Conservation (phyloP, 2,113 vertebrate species). For the Piprites chloris region DNA sequence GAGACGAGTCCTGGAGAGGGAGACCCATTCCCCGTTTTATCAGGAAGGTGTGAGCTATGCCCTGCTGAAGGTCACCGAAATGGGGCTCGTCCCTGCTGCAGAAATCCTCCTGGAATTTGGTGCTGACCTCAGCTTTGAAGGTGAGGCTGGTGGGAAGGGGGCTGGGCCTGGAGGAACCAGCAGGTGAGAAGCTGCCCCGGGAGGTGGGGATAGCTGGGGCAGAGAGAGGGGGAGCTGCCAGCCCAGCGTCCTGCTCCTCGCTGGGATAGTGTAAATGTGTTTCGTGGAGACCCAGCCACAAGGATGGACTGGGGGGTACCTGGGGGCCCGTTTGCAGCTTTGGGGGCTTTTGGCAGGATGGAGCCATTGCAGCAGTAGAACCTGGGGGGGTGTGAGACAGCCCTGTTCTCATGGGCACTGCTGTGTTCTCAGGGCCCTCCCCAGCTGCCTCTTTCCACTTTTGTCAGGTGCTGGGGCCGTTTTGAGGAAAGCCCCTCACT, state of each 20-base stretch:
- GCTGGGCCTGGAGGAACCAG: neutral
- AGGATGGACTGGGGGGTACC: neutral
- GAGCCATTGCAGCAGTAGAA: neutral
- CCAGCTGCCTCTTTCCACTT: neutral
- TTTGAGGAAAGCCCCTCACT: neutral
- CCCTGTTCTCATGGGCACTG: fast-evolving
- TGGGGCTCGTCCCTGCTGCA: conserved; percentile 76
- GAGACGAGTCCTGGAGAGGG: conserved; percentile 80
- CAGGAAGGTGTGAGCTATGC: conserved; percentile 87
- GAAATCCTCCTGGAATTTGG: conserved; percentile 81
- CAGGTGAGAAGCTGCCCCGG: neutral
- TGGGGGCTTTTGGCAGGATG: neutral
- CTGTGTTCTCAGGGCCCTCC: neutral
- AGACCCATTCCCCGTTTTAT: conserved; percentile 84
- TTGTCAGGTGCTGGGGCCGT: fast-evolving
- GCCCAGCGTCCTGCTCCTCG: neutral
- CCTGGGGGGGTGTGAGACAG: neutral
- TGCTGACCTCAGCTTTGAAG: conserved; percentile 90
- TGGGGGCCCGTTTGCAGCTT: neutral
- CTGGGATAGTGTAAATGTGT: neutral
- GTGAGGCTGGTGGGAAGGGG: conserved; percentile 40
- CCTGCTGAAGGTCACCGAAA: conserved; percentile 86
- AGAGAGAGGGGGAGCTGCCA: neutral
- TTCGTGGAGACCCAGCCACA: neutral
- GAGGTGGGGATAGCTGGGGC: neutral